Evolutionary conservation across 2,888 invertebrate genomes (phyloP).

Genomic region (Morinoia aosen): DNA sequence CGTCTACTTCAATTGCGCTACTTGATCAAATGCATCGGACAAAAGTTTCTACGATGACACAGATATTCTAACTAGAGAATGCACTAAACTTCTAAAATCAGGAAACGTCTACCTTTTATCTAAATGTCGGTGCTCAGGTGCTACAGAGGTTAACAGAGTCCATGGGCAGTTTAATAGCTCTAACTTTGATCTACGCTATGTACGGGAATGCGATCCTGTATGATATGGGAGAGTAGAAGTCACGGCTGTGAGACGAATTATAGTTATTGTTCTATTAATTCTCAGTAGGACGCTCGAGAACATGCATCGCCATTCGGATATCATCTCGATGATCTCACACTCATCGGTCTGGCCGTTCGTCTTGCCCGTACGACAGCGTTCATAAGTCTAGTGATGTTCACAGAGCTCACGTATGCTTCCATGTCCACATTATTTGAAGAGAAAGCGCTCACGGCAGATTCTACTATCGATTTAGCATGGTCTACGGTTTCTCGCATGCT

Average conservation of each 20-base stretch:
- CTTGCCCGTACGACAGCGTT: background rate
- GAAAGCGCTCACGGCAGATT: constrained; percentile 60
- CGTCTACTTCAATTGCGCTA: background rate
- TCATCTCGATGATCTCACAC: constrained; percentile 7
- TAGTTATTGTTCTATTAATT: background rate
- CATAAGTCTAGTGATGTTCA: constrained; percentile 26
- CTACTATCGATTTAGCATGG: constrained; percentile 59
- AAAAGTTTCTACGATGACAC: background rate
- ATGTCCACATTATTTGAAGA: constrained; percentile 49
- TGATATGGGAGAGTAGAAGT: background rate
- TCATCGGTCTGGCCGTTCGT: background rate
- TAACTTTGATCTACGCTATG: background rate
- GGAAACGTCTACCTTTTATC: background rate
- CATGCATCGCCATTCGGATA: background rate
- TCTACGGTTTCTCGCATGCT: constrained; percentile 76
- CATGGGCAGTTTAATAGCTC: background rate
- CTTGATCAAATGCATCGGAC: background rate
- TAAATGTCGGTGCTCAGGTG: background rate
- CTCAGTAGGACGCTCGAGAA: background rate
- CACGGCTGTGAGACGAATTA: background rate
- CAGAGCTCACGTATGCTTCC: background rate
- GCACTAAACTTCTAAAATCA: background rate
- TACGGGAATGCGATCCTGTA: background rate
- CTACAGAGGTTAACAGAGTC: background rate
- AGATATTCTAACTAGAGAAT: background rate